These are phyloP conservation scores for Chlorodrepanis virens DNA, from an alignment of 2,113 vertebrate genomes.

Conservation along the genomic window DNA sequence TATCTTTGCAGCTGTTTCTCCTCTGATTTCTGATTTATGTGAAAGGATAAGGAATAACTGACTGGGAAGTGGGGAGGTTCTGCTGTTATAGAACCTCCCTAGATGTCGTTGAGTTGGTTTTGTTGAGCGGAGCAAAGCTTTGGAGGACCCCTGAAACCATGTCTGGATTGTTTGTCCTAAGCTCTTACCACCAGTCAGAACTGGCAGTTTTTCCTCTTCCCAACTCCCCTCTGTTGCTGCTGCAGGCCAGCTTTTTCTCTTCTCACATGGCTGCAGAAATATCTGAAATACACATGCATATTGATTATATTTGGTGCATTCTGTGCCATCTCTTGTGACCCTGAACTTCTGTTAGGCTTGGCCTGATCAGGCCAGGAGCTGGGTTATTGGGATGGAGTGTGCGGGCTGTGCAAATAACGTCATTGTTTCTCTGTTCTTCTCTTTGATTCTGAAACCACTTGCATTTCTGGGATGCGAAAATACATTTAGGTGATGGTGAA, in stretches of 20 bases:
- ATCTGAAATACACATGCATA: neutral
- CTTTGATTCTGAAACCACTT: constrained; percentile 19
- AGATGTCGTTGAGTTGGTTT: neutral
- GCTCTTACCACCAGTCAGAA: neutral
- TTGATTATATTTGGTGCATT: neutral
- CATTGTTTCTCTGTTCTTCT: neutral
- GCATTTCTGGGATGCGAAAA: constrained; percentile 15
- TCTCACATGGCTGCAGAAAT: neutral
- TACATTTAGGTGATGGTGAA: constrained; percentile 5
- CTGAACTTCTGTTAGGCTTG: neutral
- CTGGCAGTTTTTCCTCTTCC: neutral
- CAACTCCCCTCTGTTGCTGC: neutral
- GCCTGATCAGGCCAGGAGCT: neutral
- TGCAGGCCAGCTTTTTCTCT: neutral
- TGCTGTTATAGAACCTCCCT: neutral
- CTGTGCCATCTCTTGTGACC: neutral
- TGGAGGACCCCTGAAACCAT: neutral
- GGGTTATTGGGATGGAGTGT: neutral
- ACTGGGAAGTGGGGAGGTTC: neutral
- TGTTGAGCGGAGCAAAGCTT: neutral
- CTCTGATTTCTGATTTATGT: neutral
- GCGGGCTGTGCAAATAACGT: neutral
- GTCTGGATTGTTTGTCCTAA: neutral
- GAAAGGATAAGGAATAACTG: neutral
- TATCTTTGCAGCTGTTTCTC: neutral